Conservation (phyloP, 2,113 vertebrate species). For the Thymallus thymallus region DNA sequence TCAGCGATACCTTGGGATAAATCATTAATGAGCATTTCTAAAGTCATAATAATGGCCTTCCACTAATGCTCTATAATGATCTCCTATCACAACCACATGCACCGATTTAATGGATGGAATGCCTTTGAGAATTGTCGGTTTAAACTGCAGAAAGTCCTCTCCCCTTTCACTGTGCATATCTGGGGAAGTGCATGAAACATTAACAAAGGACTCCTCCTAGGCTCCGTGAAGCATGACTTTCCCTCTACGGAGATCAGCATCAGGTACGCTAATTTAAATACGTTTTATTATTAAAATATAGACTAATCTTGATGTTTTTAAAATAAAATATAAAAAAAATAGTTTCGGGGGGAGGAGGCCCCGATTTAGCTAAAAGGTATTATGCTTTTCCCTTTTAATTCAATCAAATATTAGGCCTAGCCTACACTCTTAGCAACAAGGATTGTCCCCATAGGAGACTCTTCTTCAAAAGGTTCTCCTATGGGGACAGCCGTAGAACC, state of each 20-base stretch:
- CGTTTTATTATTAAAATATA: not conserved
- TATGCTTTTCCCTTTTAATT: not conserved
- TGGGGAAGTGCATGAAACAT: constrained; percentile 71
- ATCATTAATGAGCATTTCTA: constrained; percentile 94
- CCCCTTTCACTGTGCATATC: constrained; percentile 65
- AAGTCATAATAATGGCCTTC: constrained; percentile 88
- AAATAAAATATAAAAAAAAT: not conserved
- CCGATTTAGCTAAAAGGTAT: not conserved
- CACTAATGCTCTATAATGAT: constrained; percentile 97
- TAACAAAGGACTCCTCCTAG: constrained; percentile 61
- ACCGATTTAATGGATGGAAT: constrained; percentile 86
- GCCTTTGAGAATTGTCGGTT: constrained; percentile 87
- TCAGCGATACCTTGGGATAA: constrained; percentile 85
- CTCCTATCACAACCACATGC: constrained; percentile 86
- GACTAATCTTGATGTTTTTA: not conserved
- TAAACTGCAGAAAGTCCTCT: constrained; percentile 80
- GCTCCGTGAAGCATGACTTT: constrained; percentile 85
- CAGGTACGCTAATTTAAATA: constrained; percentile 80
- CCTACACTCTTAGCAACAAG: too few species aligned
- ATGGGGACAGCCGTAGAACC: too few species aligned
- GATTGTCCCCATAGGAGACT: too few species aligned
- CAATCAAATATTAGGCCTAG: not conserved
- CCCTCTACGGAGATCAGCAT: constrained; percentile 89
- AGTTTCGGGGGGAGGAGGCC: not conserved
- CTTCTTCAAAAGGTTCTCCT: too few species aligned